Evolutionary conservation across 2,797 vertebrate species (phyloP), one percentile per base, ranked within the genome.

Genomic region (Mormyrus proboscirostris): DNA sequence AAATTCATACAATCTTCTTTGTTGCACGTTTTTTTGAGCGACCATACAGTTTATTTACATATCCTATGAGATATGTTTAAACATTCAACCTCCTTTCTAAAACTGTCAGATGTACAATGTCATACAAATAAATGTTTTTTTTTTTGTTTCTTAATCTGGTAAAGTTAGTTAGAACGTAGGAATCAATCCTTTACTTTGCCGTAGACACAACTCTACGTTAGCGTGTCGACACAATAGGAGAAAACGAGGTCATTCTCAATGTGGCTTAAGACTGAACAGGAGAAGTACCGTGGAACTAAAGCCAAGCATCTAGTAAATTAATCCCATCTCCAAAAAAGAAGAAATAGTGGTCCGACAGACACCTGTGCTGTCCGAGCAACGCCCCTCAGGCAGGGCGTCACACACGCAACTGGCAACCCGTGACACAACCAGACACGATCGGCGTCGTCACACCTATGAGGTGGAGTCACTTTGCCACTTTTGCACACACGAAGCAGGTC

Each of bases 161-260:
- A 57, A 88, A 88, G 29, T 8, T 90, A 89, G 88, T 53, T 16
- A 88, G 76, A 91, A 69, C 62, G 87, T 90, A 94, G 92, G 93
- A 94, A 91, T 93, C 91, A 93, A 92, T 93, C 93, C 92, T 92
- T 90, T 93, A 94, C 93, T 92, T 92, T 90, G 87, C 85, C 91
- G 93, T 94, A 94, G 93, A 92, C 49, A 92, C 49, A 92, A 93
- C 87, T 93, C 94, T 94, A 94, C 92, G 87, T 90, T 92, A 90
- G 51, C 53, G 86, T 87, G 22, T 65, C 79, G 89, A 88, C 90
- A 89, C 89, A 3, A 50, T 33, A 87, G 90, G 88, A 90, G 88
- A 86, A 90, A 90, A 53, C 22, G 89, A 88, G 91, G 89, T 88
- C 89, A 88, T 90, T 90, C 92, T 86, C 88, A 76, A 86, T 89